Percentiles rank a stretch among this genome's conserved stretches.
Conservation (phyloP, 1,140 invertebrate genomes). For the Tetragnatha versicolor region DNA sequence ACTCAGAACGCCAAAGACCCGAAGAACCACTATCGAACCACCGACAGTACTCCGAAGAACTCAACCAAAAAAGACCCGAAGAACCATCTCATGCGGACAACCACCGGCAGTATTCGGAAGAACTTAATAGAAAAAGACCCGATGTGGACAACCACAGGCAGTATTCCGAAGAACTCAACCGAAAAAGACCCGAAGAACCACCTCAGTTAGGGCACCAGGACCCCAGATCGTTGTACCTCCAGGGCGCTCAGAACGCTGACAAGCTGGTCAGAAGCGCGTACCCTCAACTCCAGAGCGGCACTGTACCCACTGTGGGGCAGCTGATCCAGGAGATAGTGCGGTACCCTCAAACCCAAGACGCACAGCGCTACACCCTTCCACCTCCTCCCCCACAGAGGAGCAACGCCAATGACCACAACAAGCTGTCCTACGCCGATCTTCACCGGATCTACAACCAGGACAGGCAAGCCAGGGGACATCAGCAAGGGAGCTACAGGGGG, state of each 20-base stretch:
- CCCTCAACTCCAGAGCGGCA: conserved; percentile 7
- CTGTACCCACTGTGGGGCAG: not conserved
- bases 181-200: not conserved
- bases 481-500: not conserved
- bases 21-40: too few relatives aligned
- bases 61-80: too few relatives aligned
- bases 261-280: conserved; percentile 13
- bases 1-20: too few relatives aligned
- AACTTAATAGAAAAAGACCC: too few relatives aligned
- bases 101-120: too few relatives aligned
- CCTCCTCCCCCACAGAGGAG: not conserved
- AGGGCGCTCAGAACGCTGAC: conserved; percentile 27
- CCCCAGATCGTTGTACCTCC: not conserved
- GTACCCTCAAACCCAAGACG: not conserved
- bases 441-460: conserved; percentile 4
- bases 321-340: conserved; percentile 13
- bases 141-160: too few relatives aligned
- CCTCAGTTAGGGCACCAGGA: not conserved
- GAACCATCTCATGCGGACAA: too few relatives aligned
- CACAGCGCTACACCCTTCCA: not conserved
- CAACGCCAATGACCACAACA: not conserved
- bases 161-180: not conserved
- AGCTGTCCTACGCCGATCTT: conserved; percentile 2
- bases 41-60: not conserved
- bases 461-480: not conserved